Percentiles rank a stretch among this genome's conserved stretches.
phyloP scores from a whole-genome alignment of 2,888 invertebrate species.

The Harpalus rubripes region DNA sequence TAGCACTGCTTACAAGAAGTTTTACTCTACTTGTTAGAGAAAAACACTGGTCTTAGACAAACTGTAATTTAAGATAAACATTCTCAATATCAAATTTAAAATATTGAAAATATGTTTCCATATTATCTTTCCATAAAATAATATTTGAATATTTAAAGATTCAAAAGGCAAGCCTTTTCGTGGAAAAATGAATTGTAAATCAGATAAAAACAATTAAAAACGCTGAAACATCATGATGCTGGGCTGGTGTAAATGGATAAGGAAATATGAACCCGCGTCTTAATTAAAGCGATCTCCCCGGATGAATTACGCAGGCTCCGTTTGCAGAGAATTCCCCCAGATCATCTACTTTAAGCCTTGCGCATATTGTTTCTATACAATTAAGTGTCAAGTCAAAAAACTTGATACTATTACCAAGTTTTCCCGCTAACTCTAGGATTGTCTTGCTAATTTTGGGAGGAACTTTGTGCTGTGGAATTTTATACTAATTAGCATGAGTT shows the following conservation, averaged over 20 bases:
- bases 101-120: neutral
- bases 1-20: too few relatives aligned
- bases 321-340: conserved; percentile 12
- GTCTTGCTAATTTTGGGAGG: conserved; percentile 3
- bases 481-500: conserved; percentile 23
- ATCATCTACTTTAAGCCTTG: conserved; percentile 43
- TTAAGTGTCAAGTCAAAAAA: conserved; percentile 49
- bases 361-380: conserved; percentile 56
- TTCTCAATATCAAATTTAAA: neutral
- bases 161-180: neutral
- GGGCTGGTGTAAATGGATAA: conserved; percentile 17
- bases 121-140: neutral
- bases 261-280: conserved; percentile 15
- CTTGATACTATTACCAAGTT: conserved; percentile 29
- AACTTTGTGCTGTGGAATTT: conserved; percentile 25
- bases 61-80: neutral
- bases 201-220: conserved; percentile 49
- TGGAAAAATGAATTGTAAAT: conserved; percentile 42
- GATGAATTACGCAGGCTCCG: conserved; percentile 22
- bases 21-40: too few relatives aligned
- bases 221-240: conserved; percentile 24
- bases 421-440: conserved; percentile 21
- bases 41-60: too few relatives aligned
- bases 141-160: neutral
- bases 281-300: conserved; percentile 45